Evolutionary conservation across 2,797 vertebrate species (phyloP), one percentile per base, ranked within the genome.

Genomic region (Sebastes kiyomatsui): DNA sequence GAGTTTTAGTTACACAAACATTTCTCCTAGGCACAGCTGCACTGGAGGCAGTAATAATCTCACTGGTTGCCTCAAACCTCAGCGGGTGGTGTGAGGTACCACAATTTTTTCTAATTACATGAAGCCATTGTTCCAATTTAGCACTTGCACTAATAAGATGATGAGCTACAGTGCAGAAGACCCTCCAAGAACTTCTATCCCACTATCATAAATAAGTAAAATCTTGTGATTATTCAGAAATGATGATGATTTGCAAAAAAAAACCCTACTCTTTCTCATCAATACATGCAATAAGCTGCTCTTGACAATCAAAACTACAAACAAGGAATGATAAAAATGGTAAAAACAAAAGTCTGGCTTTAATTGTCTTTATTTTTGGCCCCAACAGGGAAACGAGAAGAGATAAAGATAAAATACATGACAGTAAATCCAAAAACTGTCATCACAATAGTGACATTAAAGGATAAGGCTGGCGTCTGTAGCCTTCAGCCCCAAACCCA

Each of bases 1-100:
- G 65, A 82, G 66, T 66, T 75, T 81, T 54, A 83, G 72, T 55
- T 62, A 54, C 77, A 81, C 83, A 87, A 78, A 85, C 32, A 79
- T 76, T 79, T 82, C 76, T 66, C 30, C 11, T 2, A 71, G 76
- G 64, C 75, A 62, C 79, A 86, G 77, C 81, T 78, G 79, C 81
- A 71, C 72, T 35, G 66, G 72, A 72, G 64, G 75, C 59, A 67
- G 62, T 76, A 79, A 83, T 69, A 54, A 69, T 72, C 82, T 80
- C 30, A 64, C 8, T 27, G 59, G 49, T 10, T 74, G 67, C 55
- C 55, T 81, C n/a, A 69, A 59, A 74, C 66, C 62, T 79, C 75
- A 32, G 76, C 2, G 6, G 59, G 22, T 14, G 25, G 59, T 14
- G 35, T n/a, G 38, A 72, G 18, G 56, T 66, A 59, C 46, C 35